These are phyloP conservation scores for Polymixis flavicincta DNA, from an alignment of 2,888 invertebrate species.

Conservation along the genomic window DNA sequence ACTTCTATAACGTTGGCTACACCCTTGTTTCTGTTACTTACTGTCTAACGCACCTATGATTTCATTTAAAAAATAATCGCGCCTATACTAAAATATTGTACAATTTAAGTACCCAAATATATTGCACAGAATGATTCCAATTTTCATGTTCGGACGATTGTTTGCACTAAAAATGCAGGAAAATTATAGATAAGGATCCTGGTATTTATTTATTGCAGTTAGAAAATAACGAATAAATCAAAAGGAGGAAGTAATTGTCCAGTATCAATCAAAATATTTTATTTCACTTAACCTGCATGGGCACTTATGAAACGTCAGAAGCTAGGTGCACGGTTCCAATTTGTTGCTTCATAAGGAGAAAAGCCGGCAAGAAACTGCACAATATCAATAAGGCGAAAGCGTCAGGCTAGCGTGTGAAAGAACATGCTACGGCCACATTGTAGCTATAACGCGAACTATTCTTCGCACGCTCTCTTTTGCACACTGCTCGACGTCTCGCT, in stretches of 20 bases:
- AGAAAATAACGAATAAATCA: conserved; percentile 11
- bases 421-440: background rate
- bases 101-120: conserved; percentile 47
- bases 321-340: too few species aligned
- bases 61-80: conserved; percentile 20
- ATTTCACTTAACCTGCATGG: too few species aligned
- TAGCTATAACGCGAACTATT: too few species aligned
- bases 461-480: too few species aligned
- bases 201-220: background rate
- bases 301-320: too few species aligned
- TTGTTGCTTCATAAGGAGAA: too few species aligned
- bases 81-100: conserved; percentile 32
- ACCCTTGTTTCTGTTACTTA: conserved; percentile 47
- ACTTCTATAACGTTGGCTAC: conserved; percentile 19
- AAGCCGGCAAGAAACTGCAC: too few species aligned
- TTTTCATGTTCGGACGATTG: conserved; percentile 7
- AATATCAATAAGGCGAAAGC: background rate
- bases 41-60: conserved; percentile 57
- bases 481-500: too few species aligned
- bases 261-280: too few species aligned
- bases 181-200: background rate
- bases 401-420: background rate
- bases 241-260: background rate
- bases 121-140: conserved; percentile 40
- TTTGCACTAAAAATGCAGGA: conserved; percentile 2